Base-by-base conservation (phyloP, 2,888 invertebrate genomes). In the Smittia sp. region DNA sequence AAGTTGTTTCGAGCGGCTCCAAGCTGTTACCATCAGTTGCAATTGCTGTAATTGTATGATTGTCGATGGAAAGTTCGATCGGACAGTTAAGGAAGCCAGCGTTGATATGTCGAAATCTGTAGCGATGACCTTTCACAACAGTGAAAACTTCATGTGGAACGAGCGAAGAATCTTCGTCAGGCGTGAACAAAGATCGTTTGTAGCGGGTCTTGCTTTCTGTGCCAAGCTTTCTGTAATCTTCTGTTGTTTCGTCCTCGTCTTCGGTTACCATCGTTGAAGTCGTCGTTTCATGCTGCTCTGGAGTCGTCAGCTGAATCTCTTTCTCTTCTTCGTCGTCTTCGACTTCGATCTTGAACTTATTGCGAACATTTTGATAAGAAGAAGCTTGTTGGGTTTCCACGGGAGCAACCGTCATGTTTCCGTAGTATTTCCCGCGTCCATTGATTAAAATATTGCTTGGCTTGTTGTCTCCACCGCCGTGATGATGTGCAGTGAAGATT, bases 81-180 rank as follows among this genome's bases (percentile, higher is more conserved):
- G 94, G 94, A 77, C 94, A 94, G 80, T 94, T 94, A 58, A 94
- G 85, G 79, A 93, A 92, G 79, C 92, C 94, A 0, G 93, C 92
- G 78, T 93, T 94, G 77, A 94, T 90, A 67, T 93, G 82, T 25
- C 94, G 86, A 78, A 94, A 92, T 73, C 94, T 86, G 79, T 94
- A 93, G 75, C 88, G 86, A 77, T 86, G 86, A 9, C 91, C 91
- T 86, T 77, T 75, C 0, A 76, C 75, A 18, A 82, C 81, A 46
- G 77, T 77, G 39, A 80, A 82, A 0, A 76, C 77, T 74, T 81
- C 81, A 9, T 80, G 78, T 0, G 82, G 82, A 20, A 81, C 32
- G 67, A 32, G 1, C 1, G 39, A 1, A 24, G 72, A 72, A 4
- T 58, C 38, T 13, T 39, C 2, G 24, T 11, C 24, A 25, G 6